Evolutionary conservation across 2,797 vertebrate genomes (phyloP).

Genomic region (Molossus molossus): DNA sequence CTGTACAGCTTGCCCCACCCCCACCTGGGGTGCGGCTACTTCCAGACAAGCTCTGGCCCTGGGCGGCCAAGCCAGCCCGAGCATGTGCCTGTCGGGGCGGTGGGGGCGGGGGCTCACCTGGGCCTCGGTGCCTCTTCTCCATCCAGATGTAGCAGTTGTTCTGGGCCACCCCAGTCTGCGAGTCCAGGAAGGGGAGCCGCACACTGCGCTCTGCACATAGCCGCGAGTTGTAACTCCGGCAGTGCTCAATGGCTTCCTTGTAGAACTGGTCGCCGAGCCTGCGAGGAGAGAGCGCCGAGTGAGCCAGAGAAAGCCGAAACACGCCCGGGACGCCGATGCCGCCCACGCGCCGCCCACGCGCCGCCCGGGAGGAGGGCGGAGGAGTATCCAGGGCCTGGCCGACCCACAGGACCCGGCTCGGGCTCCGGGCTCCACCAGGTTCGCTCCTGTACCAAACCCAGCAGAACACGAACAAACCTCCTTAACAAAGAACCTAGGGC

Average conservation of each 20-base stretch:
- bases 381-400: background rate
- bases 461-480: background rate
- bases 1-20: background rate
- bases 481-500: background rate
- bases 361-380: background rate
- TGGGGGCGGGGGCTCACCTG: slow-evolving; percentile 90
- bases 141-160: slow-evolving; percentile 99
- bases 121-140: slow-evolving; percentile 98
- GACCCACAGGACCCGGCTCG: background rate
- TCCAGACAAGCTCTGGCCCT: background rate
- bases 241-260: slow-evolving; percentile 98
- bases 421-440: background rate
- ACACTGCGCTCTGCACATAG: slow-evolving; percentile 97
- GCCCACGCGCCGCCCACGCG: too few relatives aligned
- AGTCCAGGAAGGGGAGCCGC: slow-evolving; percentile 98
- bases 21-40: background rate
- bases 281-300: slow-evolving; percentile 24
- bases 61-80: background rate
- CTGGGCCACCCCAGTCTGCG: slow-evolving; percentile 97
- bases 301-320: background rate
- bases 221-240: slow-evolving; percentile 97
- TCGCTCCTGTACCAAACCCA: background rate
- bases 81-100: background rate
- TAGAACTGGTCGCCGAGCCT: slow-evolving; percentile 98
- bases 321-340: too few relatives aligned